Evolutionary conservation across 1,140 invertebrate genomes (phyloP), one percentile per base, ranked within the genome.

Genomic region (Drosophila neocordata): DNA sequence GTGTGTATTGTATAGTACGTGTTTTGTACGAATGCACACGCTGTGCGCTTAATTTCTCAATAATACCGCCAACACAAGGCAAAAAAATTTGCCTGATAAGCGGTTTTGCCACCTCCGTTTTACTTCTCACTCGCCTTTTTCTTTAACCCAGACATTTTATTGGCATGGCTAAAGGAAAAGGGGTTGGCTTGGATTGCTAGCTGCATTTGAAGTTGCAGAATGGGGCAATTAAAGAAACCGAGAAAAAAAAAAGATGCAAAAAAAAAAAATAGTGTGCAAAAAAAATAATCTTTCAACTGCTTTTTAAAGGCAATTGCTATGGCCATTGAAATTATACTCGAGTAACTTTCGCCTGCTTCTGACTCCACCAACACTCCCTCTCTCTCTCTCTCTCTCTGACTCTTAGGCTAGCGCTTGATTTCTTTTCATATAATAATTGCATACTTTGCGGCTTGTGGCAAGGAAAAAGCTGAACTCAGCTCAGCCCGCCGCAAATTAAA

Each of bases 341-440:
- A 75, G 48, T 38, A 44, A 44, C 44, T 59, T 22, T 41, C 35
- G 22, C 31, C 18, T 35, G 41, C 41, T 48, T 48, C 41, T 11
- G 41, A 48, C 15, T 48, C 15, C 15, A 15, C 15, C 41, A 2
- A 18, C 56, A 34, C 59, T 55, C 51, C n/a, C 41, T 18, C 52
- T 35, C 18, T 53, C 15, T 38, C 15, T 37, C 27, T 31, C 27
- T 15, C 37, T 59, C 63, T 48, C 44, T 55, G 52, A 34, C 22
- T 60, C 44, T 34, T 55, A 59, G 37, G 37, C 61, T 62, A 71
- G 59, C 65, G 66, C 69, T 69, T 69, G 72, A 79, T 77, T 84
- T 84, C 76, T 70, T 77, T 85, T 79, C 68, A 85, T 70, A 80
- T 84, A 85, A 85, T 85, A 84, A 85, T 84, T 85, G 77, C 77